These are phyloP conservation scores for Neomorphus geoffroyi DNA, from an alignment of 2,797 vertebrate species.

Conservation along the genomic window DNA sequence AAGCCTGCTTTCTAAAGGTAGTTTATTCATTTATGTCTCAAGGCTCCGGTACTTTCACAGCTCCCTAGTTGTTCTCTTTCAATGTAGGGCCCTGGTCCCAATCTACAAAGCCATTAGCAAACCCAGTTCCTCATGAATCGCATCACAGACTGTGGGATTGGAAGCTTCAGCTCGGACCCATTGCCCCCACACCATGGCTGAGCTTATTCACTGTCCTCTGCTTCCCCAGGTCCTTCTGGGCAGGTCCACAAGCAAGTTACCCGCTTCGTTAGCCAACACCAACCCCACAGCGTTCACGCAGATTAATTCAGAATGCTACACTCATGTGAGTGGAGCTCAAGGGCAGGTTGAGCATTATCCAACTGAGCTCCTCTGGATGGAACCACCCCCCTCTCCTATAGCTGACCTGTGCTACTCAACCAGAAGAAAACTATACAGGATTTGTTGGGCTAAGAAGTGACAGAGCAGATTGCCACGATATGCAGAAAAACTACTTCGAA, in stretches of 20 bases:
- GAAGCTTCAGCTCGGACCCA: not conserved
- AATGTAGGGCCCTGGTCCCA: not conserved
- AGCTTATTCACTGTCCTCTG: not conserved
- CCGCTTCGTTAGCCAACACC: not conserved
- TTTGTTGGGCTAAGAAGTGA: not conserved
- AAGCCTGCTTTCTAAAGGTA: not conserved
- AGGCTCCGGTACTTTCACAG: not conserved
- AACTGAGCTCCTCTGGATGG: not conserved
- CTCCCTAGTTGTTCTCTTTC: not conserved
- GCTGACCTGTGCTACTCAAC: not conserved
- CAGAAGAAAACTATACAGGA: not conserved
- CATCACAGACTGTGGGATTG: fast-evolving
- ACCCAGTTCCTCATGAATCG: fast-evolving
- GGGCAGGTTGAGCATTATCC: not conserved
- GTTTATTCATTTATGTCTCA: not conserved
- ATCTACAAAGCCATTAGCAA: not conserved
- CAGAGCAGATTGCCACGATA: not conserved
- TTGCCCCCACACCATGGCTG: fast-evolving
- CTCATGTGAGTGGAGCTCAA: not conserved
- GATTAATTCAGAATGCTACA: fast-evolving
- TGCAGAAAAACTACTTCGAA: not conserved
- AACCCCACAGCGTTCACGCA: fast-evolving
- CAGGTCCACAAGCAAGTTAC: not conserved
- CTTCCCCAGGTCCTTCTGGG: not conserved
- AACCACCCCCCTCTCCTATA: not conserved